Evolutionary conservation across 1,140 invertebrate species (phyloP).

Genomic region (Arion vulgaris): DNA sequence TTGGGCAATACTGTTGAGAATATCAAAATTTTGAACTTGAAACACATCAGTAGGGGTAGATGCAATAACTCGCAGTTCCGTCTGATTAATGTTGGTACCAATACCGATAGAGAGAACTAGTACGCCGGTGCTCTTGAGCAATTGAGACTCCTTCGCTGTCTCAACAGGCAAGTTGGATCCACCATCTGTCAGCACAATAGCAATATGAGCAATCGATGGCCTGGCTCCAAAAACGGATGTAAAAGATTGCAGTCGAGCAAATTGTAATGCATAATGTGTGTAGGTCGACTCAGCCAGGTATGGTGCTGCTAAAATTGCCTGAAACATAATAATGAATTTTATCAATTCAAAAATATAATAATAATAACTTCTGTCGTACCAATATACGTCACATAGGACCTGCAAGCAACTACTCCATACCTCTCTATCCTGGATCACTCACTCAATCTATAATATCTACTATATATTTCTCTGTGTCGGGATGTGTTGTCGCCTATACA

Average conservation of each 20-base stretch:
- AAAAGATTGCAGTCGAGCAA: neutral
- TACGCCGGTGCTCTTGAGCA: neutral
- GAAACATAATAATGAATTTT: neutral
- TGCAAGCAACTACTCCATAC: no score
- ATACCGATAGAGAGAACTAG: slow-evolving; percentile 11
- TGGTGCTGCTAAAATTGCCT: neutral
- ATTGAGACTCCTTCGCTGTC: neutral
- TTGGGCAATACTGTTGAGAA: neutral
- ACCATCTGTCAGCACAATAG: slow-evolving; percentile 38
- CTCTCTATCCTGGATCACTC: no score
- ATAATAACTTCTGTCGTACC: no score
- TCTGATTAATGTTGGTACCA: neutral
- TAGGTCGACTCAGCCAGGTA: neutral
- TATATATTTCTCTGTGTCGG: no score
- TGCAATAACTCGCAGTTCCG: neutral
- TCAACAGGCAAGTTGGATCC: neutral
- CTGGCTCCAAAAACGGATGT: slow-evolving; percentile 9
- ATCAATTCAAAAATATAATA: no score
- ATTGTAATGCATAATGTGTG: slow-evolving; percentile 25
- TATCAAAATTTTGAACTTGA: neutral
- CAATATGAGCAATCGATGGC: neutral
- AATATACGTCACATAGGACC: no score
- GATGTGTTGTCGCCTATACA: no score
- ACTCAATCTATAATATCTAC: no score
- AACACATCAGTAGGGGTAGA: neutral